phyloP scores from a whole-genome alignment of 2,113 vertebrate species.

The Tiliqua scincoides region DNA sequence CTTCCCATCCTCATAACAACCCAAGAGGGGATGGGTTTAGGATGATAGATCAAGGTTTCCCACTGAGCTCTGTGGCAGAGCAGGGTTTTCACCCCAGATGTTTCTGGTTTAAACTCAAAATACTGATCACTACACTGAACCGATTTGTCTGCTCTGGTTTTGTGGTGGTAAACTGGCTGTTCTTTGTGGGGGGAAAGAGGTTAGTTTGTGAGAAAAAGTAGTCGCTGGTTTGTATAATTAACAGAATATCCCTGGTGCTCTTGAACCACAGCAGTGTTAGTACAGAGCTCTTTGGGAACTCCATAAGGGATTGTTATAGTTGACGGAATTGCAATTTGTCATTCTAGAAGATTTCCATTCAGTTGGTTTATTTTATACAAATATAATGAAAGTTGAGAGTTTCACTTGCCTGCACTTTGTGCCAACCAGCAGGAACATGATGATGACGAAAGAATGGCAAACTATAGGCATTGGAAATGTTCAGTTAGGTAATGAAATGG shows the following conservation, averaged over 20 bases:
- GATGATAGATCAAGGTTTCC: too few relatives aligned
- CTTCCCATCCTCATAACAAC: too few relatives aligned
- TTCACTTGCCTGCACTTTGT: constrained; percentile 4
- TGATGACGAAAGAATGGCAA: constrained; percentile 7
- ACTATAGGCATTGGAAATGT: not conserved
- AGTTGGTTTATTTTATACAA: not conserved
- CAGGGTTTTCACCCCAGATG: too few relatives aligned
- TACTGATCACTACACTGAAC: too few relatives aligned
- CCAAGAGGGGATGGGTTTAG: too few relatives aligned
- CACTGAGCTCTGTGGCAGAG: too few relatives aligned
- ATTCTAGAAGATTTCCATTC: not conserved
- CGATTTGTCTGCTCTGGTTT: too few relatives aligned
- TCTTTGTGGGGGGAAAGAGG: not conserved
- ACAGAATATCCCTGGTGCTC: not conserved
- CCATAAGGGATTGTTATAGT: not conserved
- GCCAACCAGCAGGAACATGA: not conserved
- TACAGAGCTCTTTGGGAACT: not conserved
- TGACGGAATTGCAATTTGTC: not conserved
- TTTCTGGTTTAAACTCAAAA: too few relatives aligned
- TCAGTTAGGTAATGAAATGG: not conserved
- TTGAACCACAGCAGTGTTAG: not conserved
- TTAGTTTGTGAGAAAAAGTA: not conserved
- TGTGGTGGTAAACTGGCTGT: not conserved
- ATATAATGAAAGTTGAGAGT: not conserved
- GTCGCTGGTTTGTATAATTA: not conserved